These are phyloP conservation scores for Tachina fera DNA, from an alignment of 2,888 invertebrate species.

Conservation along the genomic window DNA sequence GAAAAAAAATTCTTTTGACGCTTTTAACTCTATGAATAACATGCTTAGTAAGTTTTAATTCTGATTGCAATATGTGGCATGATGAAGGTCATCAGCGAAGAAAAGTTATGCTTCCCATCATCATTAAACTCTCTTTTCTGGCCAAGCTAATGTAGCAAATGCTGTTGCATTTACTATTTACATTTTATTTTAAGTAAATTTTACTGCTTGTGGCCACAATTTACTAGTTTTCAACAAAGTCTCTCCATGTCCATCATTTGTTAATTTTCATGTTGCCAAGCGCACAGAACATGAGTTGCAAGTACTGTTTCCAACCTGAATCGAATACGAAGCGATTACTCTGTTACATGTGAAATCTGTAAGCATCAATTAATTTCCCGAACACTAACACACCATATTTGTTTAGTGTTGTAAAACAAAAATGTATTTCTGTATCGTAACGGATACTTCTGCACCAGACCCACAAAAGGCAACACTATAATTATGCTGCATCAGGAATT, in stretches of 20 bases:
- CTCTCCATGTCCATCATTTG: slow-evolving; percentile 79
- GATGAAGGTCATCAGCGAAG: not conserved
- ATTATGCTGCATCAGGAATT: slow-evolving; percentile 34
- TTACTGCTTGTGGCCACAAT: slow-evolving; percentile 73
- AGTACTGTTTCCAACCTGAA: slow-evolving; percentile 19
- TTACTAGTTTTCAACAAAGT: slow-evolving; percentile 74
- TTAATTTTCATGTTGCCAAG: slow-evolving; percentile 76
- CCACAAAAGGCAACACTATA: slow-evolving; percentile 56
- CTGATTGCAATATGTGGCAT: not conserved
- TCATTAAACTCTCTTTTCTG: slow-evolving; percentile 20
- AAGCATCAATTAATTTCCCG: slow-evolving; percentile 55
- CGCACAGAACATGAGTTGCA: slow-evolving; percentile 63
- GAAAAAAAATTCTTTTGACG: too few species aligned
- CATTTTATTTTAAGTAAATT: slow-evolving; percentile 58
- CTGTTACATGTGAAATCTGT: slow-evolving; percentile 28
- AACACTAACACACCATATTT: slow-evolving; percentile 30
- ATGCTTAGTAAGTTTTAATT: too few species aligned
- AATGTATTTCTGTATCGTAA: slow-evolving; percentile 19
- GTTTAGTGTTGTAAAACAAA: not conserved
- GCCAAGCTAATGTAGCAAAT: slow-evolving; percentile 40
- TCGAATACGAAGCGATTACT: slow-evolving; percentile 57
- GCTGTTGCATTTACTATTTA: slow-evolving; percentile 25
- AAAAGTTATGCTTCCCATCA: slow-evolving; percentile 38
- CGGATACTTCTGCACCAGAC: slow-evolving; percentile 28
- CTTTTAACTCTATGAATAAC: too few species aligned